Percentiles rank a stretch among this genome's conserved stretches.
These are phyloP conservation scores for Achroia grisella DNA, from an alignment of 1,140 invertebrate genomes.

Conservation along the genomic window DNA sequence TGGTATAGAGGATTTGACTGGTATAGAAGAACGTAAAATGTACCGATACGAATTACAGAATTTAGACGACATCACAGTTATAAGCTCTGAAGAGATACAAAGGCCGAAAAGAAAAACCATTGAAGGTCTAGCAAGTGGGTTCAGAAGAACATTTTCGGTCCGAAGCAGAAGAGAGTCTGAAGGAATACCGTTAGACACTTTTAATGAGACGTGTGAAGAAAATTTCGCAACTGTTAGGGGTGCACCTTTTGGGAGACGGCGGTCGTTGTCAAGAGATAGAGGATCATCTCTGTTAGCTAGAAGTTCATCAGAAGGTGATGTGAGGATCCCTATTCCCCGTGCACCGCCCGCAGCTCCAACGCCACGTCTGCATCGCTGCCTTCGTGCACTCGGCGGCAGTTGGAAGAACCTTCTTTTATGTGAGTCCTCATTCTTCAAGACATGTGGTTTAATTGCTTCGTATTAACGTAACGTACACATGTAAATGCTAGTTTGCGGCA, in stretches of 20 bases:
- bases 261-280: constrained; percentile 53
- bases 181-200: constrained; percentile 60
- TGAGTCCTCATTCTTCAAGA: constrained; percentile 76
- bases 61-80: constrained; percentile 65
- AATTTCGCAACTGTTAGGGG: constrained; percentile 65
- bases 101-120: constrained; percentile 59
- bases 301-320: constrained; percentile 72
- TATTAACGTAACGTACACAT: neutral
- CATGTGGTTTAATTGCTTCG: constrained; percentile 13
- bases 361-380: constrained; percentile 75
- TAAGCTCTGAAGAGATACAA: constrained; percentile 67
- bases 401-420: constrained; percentile 79
- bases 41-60: constrained; percentile 40
- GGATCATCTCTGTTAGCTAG: constrained; percentile 57
- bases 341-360: constrained; percentile 47
- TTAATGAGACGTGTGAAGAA: constrained; percentile 48
- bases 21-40: constrained; percentile 34
- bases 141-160: constrained; percentile 61
- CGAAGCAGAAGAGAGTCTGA: constrained; percentile 46
- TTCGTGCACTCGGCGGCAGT: constrained; percentile 76
- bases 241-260: constrained; percentile 57
- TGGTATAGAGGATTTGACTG: constrained; percentile 54
- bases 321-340: constrained; percentile 46
- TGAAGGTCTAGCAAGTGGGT: constrained; percentile 54
- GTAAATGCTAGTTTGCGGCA: no score